Evolutionary conservation across 2,888 invertebrate genomes (phyloP).

Genomic region (Hirtodrosophila trivittata): DNA sequence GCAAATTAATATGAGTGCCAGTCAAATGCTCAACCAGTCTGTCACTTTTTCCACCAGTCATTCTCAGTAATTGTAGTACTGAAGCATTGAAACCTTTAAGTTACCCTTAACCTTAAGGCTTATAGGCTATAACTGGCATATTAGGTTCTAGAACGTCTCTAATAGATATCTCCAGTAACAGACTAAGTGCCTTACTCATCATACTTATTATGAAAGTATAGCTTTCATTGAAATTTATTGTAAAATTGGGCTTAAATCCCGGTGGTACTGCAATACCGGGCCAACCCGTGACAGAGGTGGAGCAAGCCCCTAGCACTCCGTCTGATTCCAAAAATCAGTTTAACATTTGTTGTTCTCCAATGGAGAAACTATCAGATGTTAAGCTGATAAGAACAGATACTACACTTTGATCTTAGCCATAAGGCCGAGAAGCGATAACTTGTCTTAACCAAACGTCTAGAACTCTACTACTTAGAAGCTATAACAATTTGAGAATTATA

Average conservation of each 20-base stretch:
- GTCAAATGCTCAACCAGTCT: constrained; percentile 24
- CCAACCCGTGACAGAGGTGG: constrained; percentile 49
- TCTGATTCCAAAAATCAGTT: constrained; percentile 47
- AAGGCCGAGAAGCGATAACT: constrained; percentile 29
- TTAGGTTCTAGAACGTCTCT: no score
- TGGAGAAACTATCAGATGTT: constrained; percentile 50
- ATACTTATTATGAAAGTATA: no score
- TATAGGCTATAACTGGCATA: no score
- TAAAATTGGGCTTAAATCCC: constrained; percentile 24
- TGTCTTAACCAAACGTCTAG: no score
- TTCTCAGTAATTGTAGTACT: constrained; percentile 12
- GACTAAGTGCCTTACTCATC: no score
- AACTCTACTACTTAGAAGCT: no score
- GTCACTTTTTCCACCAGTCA: constrained; percentile 37
- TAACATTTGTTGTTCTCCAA: constrained; percentile 48
- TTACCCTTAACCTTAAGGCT: no score
- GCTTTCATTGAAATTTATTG: constrained; percentile 16
- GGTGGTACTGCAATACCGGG: constrained; percentile 43
- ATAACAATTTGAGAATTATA: constrained; percentile 30
- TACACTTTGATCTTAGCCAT: constrained; percentile 49
- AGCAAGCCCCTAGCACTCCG: constrained; percentile 50
- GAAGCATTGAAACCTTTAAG: background rate
- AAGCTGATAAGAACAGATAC: constrained; percentile 54
- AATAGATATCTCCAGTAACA: no score
- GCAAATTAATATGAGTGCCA: constrained; percentile 60